Percentiles rank a stretch among this genome's conserved stretches.
Conservation (phyloP, 1,140 invertebrate genomes). For the Ptiloglossa arizonensis region DNA sequence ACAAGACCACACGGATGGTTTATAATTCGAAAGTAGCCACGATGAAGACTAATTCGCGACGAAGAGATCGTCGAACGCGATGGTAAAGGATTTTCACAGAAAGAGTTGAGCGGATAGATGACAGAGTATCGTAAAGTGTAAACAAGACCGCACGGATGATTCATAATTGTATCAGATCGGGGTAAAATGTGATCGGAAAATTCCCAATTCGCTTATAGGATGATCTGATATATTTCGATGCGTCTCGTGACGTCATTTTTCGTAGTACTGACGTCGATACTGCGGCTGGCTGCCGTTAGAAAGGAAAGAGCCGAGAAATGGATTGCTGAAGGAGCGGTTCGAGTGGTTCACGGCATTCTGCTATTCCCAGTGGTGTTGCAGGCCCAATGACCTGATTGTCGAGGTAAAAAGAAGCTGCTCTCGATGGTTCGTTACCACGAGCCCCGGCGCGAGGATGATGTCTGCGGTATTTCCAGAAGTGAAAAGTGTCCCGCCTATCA, state of each 20-base stretch:
- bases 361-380: conserved; percentile 57
- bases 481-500: conserved; percentile 2
- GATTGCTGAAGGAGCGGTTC: conserved; percentile 55
- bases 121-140: too few relatives aligned
- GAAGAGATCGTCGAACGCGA: too few relatives aligned
- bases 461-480: conserved; percentile 36
- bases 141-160: too few relatives aligned
- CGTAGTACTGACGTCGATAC: conserved; percentile 47
- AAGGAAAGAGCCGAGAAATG: conserved; percentile 47
- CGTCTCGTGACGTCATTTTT: conserved; percentile 39
- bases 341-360: conserved; percentile 54
- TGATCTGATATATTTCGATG: conserved; percentile 34
- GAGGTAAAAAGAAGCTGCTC: conserved; percentile 55
- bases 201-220: too few relatives aligned
- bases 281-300: conserved; percentile 42
- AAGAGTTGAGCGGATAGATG: too few relatives aligned
- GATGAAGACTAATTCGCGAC: too few relatives aligned
- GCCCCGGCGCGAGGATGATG: conserved; percentile 26
- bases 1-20: too few relatives aligned
- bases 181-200: too few relatives aligned
- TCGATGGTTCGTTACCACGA: conserved; percentile 62
- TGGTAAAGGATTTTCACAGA: too few relatives aligned
- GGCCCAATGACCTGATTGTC: conserved; percentile 64
- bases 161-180: too few relatives aligned
- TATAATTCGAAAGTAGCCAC: too few relatives aligned